Base-by-base conservation (phyloP, 2,113 vertebrate genomes). In the Nycticorax nycticorax region DNA sequence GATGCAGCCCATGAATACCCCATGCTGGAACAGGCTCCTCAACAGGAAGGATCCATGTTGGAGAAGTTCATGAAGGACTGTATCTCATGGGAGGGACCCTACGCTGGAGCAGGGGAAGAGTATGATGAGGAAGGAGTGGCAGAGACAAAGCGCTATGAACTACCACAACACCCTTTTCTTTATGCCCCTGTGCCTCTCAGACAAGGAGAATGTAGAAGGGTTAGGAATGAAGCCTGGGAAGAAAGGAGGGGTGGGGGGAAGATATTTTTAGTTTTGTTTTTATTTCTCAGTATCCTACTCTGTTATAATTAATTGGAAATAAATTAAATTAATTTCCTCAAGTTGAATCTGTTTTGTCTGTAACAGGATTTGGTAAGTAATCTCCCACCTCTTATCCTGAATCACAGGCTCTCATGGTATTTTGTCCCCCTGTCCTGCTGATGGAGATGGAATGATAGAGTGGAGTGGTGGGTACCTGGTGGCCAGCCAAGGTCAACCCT, bases 371-470 rank as follows among this genome's bases (percentile, higher is more conserved):
- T 57, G 26, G 5, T 43, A 84, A 43, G 5, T 41, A 63, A 50
- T 56, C 14, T 91, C 48, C 18, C 55, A 84, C 48, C 14, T 71
- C 41, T 72, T 48, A 41, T 11, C 21, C 14, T 27, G 21, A 71
- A 55, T 50, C 24, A 35, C 2, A 2, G 64, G 6, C 3, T 63
- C 47, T n/a, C 1, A 2, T 53, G 1, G 2, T 41, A 48, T n/a
- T 90, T 62, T 76, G 24, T 55, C 10, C 41, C 12, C 35, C 10
- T 39, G 1, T 57, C 26, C 18, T 43, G 35, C 50, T 64, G 50
- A 48, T 50, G 35, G 22, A 72, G 32, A 18, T 50, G 11, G 33
- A 71, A 39, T 24, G 30, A 41, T 21, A 55, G 8, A n/a, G 15
- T 72, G 48, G 20, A 26, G 19, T 37, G 22, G 12, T 64, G 26